Evolutionary conservation across 2,888 invertebrate species (phyloP), one percentile per base, ranked within the genome.

Genomic region (Heterodera filipjevi): DNA sequence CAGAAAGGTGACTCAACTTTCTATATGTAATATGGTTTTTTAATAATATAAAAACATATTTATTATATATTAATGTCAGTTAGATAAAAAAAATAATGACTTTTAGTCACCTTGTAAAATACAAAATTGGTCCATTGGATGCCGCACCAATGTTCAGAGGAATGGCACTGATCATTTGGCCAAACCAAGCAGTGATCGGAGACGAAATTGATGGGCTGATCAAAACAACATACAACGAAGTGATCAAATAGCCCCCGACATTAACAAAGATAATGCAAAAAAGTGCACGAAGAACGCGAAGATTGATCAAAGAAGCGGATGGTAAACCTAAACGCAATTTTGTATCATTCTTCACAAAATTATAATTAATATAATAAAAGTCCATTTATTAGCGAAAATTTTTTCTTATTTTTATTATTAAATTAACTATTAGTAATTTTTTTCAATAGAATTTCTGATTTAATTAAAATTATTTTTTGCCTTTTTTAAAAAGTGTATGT

Each of bases 101-200:
- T 39, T 39, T n/a, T n/a, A n/a, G n/a, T n/a, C n/a, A 14, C 68
- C 27, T 59, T 33, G 68, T 33, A 14, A 53, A 66, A 46, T 71
- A 44, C 32, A 66, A 59, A 53, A 66, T 5, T 3, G 66, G 66
- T 66, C n/a, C 66, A 32, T 8, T 66, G 5, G 8, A 8, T 27
- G 66, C 66, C 0, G 66, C 66, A 2, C 66, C 0, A 32, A 66
- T 3, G 12, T 66, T 66, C 66, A 66, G 16, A 0, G 27, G 14
- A 46, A 76, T 33, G 44, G 76, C 68, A 46, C 27, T 44, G 68
- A 68, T 32, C 68, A 68, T 0, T 68, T 66, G 76, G 30, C 44
- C 39, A 27, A 64, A 22, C 66, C 68, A 66, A 49, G 27, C 68
- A 44, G 68, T 49, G 76, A 46, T 33, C 68, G 68, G 39, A 35